Conservation (phyloP, 1,140 invertebrate species). For the Sitophilus oryzae region DNA sequence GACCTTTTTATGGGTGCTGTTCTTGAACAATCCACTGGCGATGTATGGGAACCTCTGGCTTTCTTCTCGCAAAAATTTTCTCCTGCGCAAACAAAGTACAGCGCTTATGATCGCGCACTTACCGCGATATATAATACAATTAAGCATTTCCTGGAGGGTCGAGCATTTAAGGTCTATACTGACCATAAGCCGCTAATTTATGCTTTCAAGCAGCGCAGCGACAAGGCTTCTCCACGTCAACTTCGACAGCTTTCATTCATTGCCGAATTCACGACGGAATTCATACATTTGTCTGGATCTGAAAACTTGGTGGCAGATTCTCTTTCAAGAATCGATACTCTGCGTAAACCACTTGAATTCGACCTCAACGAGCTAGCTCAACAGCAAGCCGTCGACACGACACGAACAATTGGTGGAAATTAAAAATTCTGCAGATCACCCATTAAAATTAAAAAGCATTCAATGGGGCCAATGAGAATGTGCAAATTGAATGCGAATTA, state of each 20-base stretch:
- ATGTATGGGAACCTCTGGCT: slow-evolving; percentile 23
- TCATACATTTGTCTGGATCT: slow-evolving; percentile 35
- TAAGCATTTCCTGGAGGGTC: slow-evolving; percentile 38
- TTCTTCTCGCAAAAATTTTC: slow-evolving; percentile 34
- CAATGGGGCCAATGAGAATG: too few relatives aligned
- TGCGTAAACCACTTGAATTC: background rate
- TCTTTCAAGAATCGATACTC: background rate
- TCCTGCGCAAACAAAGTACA: slow-evolving; percentile 27
- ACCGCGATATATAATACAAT: slow-evolving; percentile 36
- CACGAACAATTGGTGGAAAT: background rate
- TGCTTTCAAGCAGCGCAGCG: slow-evolving; percentile 36
- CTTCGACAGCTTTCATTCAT: slow-evolving; percentile 39
- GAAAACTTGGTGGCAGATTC: slow-evolving; percentile 19
- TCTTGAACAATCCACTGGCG: slow-evolving; percentile 36
- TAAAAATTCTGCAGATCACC: slow-evolving; percentile 20
- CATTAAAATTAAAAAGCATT: too few relatives aligned
- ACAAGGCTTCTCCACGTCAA: slow-evolving; percentile 37
- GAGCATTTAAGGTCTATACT: slow-evolving; percentile 39
- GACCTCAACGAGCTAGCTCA: background rate
- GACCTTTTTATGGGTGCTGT: slow-evolving; percentile 38
- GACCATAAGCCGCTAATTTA: slow-evolving; percentile 45
- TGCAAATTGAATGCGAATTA: too few relatives aligned
- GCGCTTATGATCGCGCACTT: slow-evolving; percentile 37
- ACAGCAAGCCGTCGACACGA: background rate
- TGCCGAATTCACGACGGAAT: slow-evolving; percentile 40